Evolutionary conservation across 37 sponge, comb jelly and placozoan species (phyloP).

Genomic region (Aphrocallistes beatrix): DNA sequence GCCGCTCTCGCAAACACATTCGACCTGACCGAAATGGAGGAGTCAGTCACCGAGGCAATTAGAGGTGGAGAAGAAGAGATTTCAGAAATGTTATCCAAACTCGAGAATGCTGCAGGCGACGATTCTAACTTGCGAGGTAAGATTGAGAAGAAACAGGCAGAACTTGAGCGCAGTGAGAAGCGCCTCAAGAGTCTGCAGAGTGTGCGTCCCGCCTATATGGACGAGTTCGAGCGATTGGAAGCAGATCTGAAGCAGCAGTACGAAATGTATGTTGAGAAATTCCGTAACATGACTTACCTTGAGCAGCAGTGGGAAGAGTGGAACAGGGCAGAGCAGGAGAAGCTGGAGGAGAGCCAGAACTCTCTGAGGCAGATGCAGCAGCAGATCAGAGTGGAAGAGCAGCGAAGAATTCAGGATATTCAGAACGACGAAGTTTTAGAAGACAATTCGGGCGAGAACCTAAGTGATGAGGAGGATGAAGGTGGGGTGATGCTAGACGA

Average conservation of each 20-base stretch:
- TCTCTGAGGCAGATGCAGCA: conserved; percentile 60
- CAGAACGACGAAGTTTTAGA: background rate
- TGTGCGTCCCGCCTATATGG: conserved; percentile 97
- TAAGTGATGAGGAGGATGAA: background rate
- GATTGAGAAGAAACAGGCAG: conserved; percentile 90
- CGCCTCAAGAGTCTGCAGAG: conserved; percentile 72
- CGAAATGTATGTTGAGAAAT: conserved; percentile 76
- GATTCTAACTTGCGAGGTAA: conserved; percentile 79
- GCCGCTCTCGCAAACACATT: conserved; percentile 53
- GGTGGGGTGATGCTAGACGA: background rate
- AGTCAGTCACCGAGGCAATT: conserved; percentile 48
- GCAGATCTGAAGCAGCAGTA: conserved; percentile 71
- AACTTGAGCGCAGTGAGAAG: conserved; percentile 86
- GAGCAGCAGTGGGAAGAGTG: conserved; percentile 78
- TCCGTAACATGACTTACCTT: conserved; percentile 72
- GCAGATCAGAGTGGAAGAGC: conserved; percentile 67
- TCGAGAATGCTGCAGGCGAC: conserved; percentile 83
- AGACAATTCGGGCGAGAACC: background rate
- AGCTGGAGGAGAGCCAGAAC: conserved; percentile 62
- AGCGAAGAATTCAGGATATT: conserved; percentile 48
- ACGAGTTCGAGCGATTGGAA: conserved; percentile 90
- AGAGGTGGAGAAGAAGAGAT: conserved; percentile 40
- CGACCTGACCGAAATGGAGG: conserved; percentile 76
- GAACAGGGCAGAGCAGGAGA: conserved; percentile 60
- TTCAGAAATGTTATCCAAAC: conserved; percentile 42